Evolutionary conservation across 2,888 invertebrate genomes (phyloP).

Genomic region (Cordilura impudica): DNA sequence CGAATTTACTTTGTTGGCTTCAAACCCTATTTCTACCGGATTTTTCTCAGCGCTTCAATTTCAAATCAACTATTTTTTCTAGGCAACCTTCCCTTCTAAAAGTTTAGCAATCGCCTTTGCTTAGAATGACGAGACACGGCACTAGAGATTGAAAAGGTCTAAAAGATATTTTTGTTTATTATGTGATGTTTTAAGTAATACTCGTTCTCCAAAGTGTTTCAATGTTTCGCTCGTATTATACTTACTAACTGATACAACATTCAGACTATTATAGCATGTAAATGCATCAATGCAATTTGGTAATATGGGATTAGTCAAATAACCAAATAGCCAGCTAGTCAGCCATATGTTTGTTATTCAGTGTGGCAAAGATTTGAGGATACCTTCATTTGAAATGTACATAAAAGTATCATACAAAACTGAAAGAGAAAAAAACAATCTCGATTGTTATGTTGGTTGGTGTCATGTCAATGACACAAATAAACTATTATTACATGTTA

Average conservation of each 20-base stretch:
- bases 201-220: no score
- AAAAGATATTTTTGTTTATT: slow-evolving; percentile 49
- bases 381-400: slow-evolving; percentile 22
- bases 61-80: background rate
- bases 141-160: slow-evolving; percentile 48
- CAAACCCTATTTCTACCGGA: no score
- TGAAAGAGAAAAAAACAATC: slow-evolving; percentile 27
- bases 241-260: slow-evolving; percentile 1
- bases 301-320: slow-evolving; percentile 17
- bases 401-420: background rate
- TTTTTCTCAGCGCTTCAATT: background rate
- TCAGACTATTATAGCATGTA: slow-evolving; percentile 32
- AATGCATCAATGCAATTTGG: slow-evolving; percentile 31
- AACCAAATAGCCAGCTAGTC: background rate
- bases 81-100: background rate
- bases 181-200: slow-evolving; percentile 45
- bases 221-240: background rate
- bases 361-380: slow-evolving; percentile 22
- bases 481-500: slow-evolving; percentile 63
- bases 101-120: slow-evolving; percentile 33
- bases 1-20: no score
- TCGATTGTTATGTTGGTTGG: slow-evolving; percentile 58
- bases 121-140: slow-evolving; percentile 36
- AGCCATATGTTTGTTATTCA: slow-evolving; percentile 33
- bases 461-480: slow-evolving; percentile 66